Evolutionary conservation across 2,797 vertebrate species (phyloP), one percentile per base, ranked within the genome.

Genomic region (Podarcis lilfordi): DNA sequence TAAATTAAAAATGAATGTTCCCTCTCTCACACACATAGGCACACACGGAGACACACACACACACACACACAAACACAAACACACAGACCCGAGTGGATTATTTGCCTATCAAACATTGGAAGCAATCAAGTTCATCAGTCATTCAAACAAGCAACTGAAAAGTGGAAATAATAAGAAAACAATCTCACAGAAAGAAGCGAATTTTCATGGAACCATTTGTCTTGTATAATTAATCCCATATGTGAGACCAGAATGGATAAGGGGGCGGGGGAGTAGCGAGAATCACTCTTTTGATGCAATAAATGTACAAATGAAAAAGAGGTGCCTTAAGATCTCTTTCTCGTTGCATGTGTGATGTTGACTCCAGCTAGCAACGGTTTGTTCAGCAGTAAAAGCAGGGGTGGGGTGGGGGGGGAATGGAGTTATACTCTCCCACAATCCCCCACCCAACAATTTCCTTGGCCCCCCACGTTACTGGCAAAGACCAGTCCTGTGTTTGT

Each of bases 1-100:
- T 97, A 96, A 97, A 96, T 97, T 97, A 97, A 96, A 97, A 96
- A 96, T 96, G 96, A 97, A 95, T 96, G 96, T 97, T 96, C 96
- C 74, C 37, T 80, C 27, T 45, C 76, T 5, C 64, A 1, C 87
- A 90, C 84, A 94, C 90, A 93, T 66, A 94, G 89, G 88, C 66
- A 93, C 90, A 95, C 85, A 3, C 45, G 8, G 6, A 43, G 7
- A 43, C 43, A 40, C 40, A 6, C 32, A 89, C 78, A 66, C 75
- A 45, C 19, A 69, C 85, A 37, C 61, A 25, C 8, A 45, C 45
- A 45, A 9, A 45, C 43, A 43, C 45, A 86, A 74, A 88, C 91
- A 89, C 76, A 69, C 61, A 19, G 7, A 71, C 76, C 37, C 61
- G 80, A 93, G 88, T 77, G 89, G 79, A 90, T 85, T 95, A 94